Percentiles rank a stretch among this genome's conserved stretches.
These are phyloP conservation scores for human (Homo sapiens) DNA, from an alignment of 2,113 vertebrate species.

Conservation along the genomic window GRCh38 chr5:44374001-44374500, in stretches of 20 bases:
- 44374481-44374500: background rate
- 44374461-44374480: background rate
- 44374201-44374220: background rate
- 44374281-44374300: background rate
- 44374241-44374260: background rate
- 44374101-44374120: background rate
- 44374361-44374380: background rate
- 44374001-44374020: background rate
- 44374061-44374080: background rate
- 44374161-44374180: background rate
- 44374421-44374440: background rate
- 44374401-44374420: background rate
- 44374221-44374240: background rate
- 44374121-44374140: background rate
- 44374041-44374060: background rate
- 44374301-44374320: background rate
- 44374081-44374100: background rate
- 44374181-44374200: background rate
- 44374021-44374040: background rate
- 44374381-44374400: background rate
- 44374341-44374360: background rate
- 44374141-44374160: background rate
- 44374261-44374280: background rate
- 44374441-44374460: background rate
- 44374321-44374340: background rate